Evolutionary conservation across 2,113 vertebrate species (phyloP).

Genomic region (Trogon melanurus): DNA sequence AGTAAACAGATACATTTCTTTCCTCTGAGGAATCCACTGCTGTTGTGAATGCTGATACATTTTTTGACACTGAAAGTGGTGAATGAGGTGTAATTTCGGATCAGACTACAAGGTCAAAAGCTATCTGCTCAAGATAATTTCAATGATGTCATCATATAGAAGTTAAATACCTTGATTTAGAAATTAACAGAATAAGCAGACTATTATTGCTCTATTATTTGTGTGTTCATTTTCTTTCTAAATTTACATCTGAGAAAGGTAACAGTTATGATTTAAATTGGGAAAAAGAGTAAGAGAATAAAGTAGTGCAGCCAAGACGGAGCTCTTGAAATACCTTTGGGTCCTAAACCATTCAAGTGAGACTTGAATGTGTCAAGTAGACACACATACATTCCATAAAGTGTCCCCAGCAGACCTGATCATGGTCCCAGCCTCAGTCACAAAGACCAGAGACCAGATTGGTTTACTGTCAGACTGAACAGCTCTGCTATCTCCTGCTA

Average conservation of each 20-base stretch:
- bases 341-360: background rate
- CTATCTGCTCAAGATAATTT: background rate
- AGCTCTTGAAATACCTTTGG: background rate
- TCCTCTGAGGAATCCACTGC: background rate
- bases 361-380: background rate
- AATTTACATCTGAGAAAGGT: background rate
- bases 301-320: background rate
- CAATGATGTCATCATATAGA: background rate
- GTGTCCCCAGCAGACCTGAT: background rate
- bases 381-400: background rate
- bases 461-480: background rate
- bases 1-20: background rate
- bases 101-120: constrained; percentile 17
- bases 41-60: background rate
- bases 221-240: background rate
- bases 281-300: background rate
- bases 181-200: background rate
- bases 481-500: background rate
- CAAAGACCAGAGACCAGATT: background rate
- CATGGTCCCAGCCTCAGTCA: background rate
- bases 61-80: constrained; percentile 33
- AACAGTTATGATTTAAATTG: background rate
- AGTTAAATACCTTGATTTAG: background rate
- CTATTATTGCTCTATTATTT: background rate
- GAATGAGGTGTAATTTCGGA: constrained; percentile 28